Conservation (phyloP, 2,888 invertebrate genomes). For the Taphrorychus bicolor region DNA sequence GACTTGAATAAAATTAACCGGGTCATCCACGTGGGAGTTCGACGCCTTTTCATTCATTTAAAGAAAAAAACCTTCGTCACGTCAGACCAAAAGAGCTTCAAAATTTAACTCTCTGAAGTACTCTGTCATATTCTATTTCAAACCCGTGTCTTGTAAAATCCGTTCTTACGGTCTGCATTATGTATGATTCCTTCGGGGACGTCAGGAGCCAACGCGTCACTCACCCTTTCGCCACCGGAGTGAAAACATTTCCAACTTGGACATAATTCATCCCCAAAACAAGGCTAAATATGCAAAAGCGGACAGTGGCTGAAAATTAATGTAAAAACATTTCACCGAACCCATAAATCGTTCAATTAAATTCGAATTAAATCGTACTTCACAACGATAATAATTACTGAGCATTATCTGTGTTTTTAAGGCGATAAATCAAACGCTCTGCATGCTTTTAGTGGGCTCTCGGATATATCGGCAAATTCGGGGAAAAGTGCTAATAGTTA, state of each 20-base stretch:
- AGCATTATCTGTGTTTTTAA: conserved; percentile 7
- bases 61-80: not conserved
- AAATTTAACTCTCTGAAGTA: not conserved
- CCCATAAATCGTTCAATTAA: conserved; percentile 5
- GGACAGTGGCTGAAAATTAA: conserved; percentile 4
- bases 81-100: not conserved
- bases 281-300: not conserved
- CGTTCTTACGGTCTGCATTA: not conserved
- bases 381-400: not conserved
- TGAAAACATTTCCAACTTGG: not conserved
- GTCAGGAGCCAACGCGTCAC: not conserved
- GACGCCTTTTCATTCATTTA: too few species aligned
- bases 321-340: conserved; percentile 6
- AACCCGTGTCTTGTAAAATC: not conserved
- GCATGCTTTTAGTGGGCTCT: not conserved
- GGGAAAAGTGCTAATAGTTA: conserved; percentile 1
- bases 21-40: too few species aligned
- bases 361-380: conserved; percentile 7
- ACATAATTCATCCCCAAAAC: not conserved
- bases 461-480: not conserved
- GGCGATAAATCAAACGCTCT: conserved; percentile 4
- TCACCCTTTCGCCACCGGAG: not conserved
- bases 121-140: not conserved
- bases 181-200: not conserved
- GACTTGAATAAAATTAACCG: too few species aligned